Percentiles rank a stretch among this genome's conserved stretches.
Evolutionary conservation across 2,888 invertebrate genomes (phyloP).

Genomic region (Cheilosia variabilis): DNA sequence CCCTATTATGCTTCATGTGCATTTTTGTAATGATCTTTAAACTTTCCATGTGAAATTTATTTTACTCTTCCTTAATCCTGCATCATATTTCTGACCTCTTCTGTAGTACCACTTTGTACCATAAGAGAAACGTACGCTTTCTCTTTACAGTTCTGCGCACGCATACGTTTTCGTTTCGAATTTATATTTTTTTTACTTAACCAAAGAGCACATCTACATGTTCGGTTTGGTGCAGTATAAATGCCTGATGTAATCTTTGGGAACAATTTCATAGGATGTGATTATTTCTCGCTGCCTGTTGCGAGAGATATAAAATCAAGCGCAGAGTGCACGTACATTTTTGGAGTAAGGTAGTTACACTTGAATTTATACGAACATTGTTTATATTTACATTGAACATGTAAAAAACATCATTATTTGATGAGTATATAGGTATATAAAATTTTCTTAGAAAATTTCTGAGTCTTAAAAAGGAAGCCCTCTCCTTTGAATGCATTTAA

Average conservation of each 20-base stretch:
- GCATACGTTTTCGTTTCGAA: not conserved
- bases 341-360: not conserved
- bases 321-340: not conserved
- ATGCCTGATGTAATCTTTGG: conserved; percentile 62
- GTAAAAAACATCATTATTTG: not conserved
- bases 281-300: conserved; percentile 13
- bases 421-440: too few relatives aligned
- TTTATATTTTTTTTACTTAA: not conserved
- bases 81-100: not conserved
- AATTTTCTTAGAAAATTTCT: too few relatives aligned
- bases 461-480: too few relatives aligned
- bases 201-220: conserved; percentile 27
- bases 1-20: too few relatives aligned
- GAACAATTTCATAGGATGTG: conserved; percentile 50
- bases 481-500: too few relatives aligned
- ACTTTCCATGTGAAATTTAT: not conserved
- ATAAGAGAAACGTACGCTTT: conserved; percentile 22
- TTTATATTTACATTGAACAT: too few relatives aligned
- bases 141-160: conserved; percentile 23
- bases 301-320: not conserved
- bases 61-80: not conserved
- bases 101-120: conserved; percentile 7
- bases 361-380: too few relatives aligned
- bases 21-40: too few relatives aligned
- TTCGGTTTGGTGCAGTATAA: not conserved